Evolutionary conservation across 1,140 invertebrate species (phyloP), one percentile per base, ranked within the genome.

Genomic region (Papilio polytes): DNA sequence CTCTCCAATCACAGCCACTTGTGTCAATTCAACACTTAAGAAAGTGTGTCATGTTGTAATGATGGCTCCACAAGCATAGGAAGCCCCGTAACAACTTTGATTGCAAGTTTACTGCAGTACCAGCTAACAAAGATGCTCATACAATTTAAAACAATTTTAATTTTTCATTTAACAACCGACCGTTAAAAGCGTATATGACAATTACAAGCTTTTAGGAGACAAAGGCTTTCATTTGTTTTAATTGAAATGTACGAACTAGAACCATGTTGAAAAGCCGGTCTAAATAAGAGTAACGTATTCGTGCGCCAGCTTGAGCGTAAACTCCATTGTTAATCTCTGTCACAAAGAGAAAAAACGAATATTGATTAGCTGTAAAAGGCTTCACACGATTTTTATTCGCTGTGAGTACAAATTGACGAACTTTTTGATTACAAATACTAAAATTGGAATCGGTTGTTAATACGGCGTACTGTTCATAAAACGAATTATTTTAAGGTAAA

Each of bases 1-100:
- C 81, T 70, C 77, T 80, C 76, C 85, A 88, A 87, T 85, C 84
- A 84, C 83, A 84, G 81, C 84, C 84, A 86, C 83, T 87, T 88
- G 83, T 83, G 83, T 83, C 85, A 87, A 85, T 87, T 87, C 85
- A 86, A 84, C 82, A 80, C 84, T 85, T 83, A 86, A 85, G 86
- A 89, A 89, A 85, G 83, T 87, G 81, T 86, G 85, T 87, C 85
- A 88, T 80, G 85, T 78, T 20, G 51, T 56, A 80, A 74, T 80
- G 66, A 78, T 78, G 36, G 79, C 79, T 48, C 31, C 76, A 63
- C 76, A 8, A 66, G 77, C 59, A 46, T 20, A 78, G 77, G 77
- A 78, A 78, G 77, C 44, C 56, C 9, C n/a, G 10, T 41, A 1
- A 78, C 18, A 78, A 66, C 31, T 78, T 78, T 78, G 41, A 78